These are phyloP conservation scores for Euplagia quadripunctaria DNA, from an alignment of 2,888 invertebrate species.

Conservation along the genomic window DNA sequence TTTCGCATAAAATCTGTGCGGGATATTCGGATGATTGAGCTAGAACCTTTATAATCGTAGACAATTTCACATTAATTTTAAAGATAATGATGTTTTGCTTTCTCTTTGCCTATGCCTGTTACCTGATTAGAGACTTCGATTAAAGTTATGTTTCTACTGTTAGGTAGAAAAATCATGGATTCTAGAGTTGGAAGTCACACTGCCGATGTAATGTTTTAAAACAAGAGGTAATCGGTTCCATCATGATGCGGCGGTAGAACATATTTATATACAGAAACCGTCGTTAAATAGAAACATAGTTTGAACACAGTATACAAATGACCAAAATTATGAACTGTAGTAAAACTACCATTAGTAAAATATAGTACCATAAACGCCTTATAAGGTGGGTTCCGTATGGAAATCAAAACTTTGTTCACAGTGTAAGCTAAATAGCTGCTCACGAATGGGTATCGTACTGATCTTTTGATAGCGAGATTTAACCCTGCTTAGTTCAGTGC, in stretches of 20 bases:
- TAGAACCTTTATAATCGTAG: neutral
- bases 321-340: neutral
- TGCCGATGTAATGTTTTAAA: too few species aligned
- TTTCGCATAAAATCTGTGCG: neutral
- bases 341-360: constrained; percentile 1
- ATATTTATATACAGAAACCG: too few species aligned
- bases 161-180: too few species aligned
- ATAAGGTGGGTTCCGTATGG: neutral
- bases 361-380: neutral
- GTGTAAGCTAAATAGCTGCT: neutral
- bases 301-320: neutral
- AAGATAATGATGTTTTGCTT: too few species aligned
- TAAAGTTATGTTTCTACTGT: too few species aligned
- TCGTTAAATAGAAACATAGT: neutral
- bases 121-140: too few species aligned
- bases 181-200: too few species aligned
- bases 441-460: neutral
- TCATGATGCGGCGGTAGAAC: too few species aligned
- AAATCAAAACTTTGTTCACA: constrained; percentile 11
- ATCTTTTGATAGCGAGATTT: neutral
- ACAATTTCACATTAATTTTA: neutral
- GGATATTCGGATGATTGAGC: neutral
- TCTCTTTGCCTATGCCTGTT: too few species aligned
- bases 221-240: too few species aligned
- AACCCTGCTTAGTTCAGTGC: neutral